Percentiles rank a stretch among this genome's conserved stretches.
phyloP scores from a whole-genome alignment of 1,140 invertebrate genomes.

The Leptopilina clavipes region DNA sequence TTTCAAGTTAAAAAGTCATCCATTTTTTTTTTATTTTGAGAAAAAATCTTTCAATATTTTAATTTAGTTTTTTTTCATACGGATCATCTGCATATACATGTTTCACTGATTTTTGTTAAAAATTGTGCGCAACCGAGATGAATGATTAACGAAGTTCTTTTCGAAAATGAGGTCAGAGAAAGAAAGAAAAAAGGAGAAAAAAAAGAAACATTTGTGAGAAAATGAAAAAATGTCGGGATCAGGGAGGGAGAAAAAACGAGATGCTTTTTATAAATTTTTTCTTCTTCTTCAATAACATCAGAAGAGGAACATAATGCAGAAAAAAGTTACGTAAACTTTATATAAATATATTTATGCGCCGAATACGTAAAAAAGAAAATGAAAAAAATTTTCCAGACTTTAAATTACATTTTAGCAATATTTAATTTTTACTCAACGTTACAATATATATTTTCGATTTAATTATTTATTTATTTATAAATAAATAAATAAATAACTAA shows the following conservation, averaged over 20 bases:
- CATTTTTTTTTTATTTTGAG: too few relatives aligned
- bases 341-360: neutral
- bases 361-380: too few relatives aligned
- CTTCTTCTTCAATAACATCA: too few relatives aligned
- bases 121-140: constrained; percentile 6
- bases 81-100: neutral
- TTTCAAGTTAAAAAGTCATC: too few relatives aligned
- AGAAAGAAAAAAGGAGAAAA: neutral
- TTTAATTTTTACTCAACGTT: too few relatives aligned
- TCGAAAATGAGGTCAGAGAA: neutral
- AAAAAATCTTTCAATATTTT: neutral
- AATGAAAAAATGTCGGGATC: neutral
- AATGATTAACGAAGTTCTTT: constrained; percentile 8
- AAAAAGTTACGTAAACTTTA: neutral
- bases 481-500: too few relatives aligned
- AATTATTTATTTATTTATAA: too few relatives aligned
- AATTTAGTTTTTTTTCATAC: neutral
- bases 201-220: neutral
- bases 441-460: too few relatives aligned
- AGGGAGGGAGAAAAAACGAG: neutral
- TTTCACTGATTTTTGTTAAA: neutral
- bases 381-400: too few relatives aligned
- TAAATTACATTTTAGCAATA: too few relatives aligned
- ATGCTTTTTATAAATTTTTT: neutral
- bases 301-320: neutral